phyloP scores from a whole-genome alignment of 2,888 invertebrate species.

The Apoderus coryli region DNA sequence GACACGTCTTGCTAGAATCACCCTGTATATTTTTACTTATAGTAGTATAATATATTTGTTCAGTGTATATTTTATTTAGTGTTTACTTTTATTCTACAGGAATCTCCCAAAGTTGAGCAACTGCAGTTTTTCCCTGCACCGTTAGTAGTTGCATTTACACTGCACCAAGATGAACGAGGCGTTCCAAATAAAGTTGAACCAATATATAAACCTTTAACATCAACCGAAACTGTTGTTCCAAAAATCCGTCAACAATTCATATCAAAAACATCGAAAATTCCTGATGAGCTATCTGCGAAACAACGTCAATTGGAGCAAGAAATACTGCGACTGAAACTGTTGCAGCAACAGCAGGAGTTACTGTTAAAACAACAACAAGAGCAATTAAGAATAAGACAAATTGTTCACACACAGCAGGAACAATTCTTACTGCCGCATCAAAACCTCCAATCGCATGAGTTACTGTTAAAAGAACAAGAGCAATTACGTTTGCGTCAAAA shows the following conservation, averaged over 20 bases:
- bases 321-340: slow-evolving; percentile 39
- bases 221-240: slow-evolving; percentile 8
- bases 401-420: slow-evolving; percentile 11
- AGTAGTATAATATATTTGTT: no score
- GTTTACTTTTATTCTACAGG: no score
- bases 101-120: slow-evolving; percentile 46
- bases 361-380: slow-evolving; percentile 38
- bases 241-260: slow-evolving; percentile 14
- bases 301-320: slow-evolving; percentile 47
- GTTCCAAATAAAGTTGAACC: slow-evolving; percentile 68
- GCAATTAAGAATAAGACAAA: slow-evolving; percentile 18
- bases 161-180: slow-evolving; percentile 67
- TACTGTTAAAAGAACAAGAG: no score
- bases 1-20: no score
- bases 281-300: slow-evolving; percentile 12
- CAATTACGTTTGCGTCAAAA: slow-evolving; percentile 30
- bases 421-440: no score
- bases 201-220: slow-evolving; percentile 37
- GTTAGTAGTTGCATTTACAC: slow-evolving; percentile 70
- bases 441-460: no score
- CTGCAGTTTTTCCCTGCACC: slow-evolving; percentile 74
- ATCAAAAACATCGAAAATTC: slow-evolving; percentile 10
- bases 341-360: slow-evolving; percentile 39
- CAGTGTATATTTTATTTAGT: no score
- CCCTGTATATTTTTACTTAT: no score